A percentile compares a stretch with the other conserved stretches of the same genome.
phyloP scores from a whole-genome alignment of 2,113 vertebrate species.

The Enhydra lutris region DNA sequence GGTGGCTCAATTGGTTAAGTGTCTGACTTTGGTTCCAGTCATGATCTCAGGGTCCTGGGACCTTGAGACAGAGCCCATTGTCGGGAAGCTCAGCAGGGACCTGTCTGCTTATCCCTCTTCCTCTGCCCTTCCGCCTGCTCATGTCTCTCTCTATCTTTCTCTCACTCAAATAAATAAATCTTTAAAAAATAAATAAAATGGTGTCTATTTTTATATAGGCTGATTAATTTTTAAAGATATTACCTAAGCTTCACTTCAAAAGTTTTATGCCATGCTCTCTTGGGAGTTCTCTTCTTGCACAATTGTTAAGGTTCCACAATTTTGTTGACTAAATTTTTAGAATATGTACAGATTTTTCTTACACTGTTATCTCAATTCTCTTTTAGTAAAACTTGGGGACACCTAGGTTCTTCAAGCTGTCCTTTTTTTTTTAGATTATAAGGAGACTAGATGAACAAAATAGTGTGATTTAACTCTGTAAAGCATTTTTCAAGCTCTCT shows the following conservation, averaged over 20 bases:
- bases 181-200: not conserved
- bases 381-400: not conserved
- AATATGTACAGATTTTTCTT: conserved; percentile 19
- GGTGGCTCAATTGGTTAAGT: not conserved
- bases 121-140: not conserved
- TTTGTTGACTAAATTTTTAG: not conserved
- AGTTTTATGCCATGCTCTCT: not conserved
- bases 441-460: not conserved
- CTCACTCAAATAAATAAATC: not conserved
- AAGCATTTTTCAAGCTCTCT: not conserved
- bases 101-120: not conserved
- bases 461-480: not conserved
- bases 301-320: not conserved
- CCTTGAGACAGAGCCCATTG: not conserved
- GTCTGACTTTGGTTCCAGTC: not conserved
- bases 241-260: not conserved
- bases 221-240: not conserved
- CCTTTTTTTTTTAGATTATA: not conserved
- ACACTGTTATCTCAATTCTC: not conserved
- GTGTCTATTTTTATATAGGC: not conserved
- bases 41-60: not conserved
- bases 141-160: not conserved
- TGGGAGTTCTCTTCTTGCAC: not conserved
- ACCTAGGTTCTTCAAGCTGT: not conserved
- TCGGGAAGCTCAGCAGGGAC: not conserved